These are phyloP conservation scores for Venustoraphidia nigricollis DNA, from an alignment of 2,888 invertebrate species.

Conservation along the genomic window DNA sequence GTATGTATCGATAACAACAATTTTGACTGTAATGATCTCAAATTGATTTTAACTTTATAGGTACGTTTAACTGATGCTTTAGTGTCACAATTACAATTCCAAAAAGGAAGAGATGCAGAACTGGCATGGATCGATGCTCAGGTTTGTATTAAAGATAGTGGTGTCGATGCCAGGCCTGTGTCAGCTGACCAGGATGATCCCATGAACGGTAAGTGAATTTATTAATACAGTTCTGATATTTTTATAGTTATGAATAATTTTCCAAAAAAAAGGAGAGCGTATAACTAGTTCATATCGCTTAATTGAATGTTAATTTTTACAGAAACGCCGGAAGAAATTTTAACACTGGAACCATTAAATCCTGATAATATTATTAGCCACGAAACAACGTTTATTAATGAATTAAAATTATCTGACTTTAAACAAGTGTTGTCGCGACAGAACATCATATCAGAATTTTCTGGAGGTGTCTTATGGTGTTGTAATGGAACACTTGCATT, in stretches of 20 bases:
- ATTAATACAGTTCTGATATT: neutral
- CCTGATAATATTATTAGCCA: slow-evolving; percentile 44
- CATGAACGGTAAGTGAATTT: slow-evolving; percentile 24
- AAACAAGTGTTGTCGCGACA: slow-evolving; percentile 61
- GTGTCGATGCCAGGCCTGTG: slow-evolving; percentile 35
- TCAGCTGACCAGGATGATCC: slow-evolving; percentile 28
- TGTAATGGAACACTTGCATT: slow-evolving; percentile 83
- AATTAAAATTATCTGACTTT: slow-evolving; percentile 82
- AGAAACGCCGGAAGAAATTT: slow-evolving; percentile 31
- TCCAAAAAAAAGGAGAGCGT: neutral
- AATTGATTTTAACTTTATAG: slow-evolving; percentile 26
- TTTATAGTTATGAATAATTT: neutral
- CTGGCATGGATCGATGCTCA: slow-evolving; percentile 91
- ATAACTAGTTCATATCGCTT: neutral
- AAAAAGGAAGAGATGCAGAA: slow-evolving; percentile 71
- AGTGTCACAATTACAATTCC: slow-evolving; percentile 74
- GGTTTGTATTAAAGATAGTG: slow-evolving; percentile 46
- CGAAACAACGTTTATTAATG: slow-evolving; percentile 82
- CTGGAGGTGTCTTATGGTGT: slow-evolving; percentile 85
- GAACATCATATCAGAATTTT: slow-evolving; percentile 74
- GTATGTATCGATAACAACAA: slow-evolving; percentile 27
- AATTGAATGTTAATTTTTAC: neutral
- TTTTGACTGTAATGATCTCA: neutral
- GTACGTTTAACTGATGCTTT: slow-evolving; percentile 84
- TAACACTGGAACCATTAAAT: slow-evolving; percentile 51